Evolutionary conservation across 2,797 vertebrate genomes (phyloP).

Genomic region (Oreortyx pictus): DNA sequence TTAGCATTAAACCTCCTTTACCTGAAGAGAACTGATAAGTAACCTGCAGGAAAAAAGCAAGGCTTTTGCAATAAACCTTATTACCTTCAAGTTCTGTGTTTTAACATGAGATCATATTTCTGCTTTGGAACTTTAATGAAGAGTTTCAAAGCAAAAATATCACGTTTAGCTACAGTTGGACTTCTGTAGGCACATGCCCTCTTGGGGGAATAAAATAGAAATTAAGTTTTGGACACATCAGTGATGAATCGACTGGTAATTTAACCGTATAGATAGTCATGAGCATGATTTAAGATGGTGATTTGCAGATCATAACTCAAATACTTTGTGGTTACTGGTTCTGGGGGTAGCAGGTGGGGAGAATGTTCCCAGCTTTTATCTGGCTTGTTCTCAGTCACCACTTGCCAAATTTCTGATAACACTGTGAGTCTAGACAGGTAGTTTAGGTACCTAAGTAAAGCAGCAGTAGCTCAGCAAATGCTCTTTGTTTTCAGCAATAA

Average conservation of each 20-base stretch:
- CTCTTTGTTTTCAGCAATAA: neutral
- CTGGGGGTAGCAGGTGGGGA: neutral
- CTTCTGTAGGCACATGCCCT: neutral
- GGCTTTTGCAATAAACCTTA: no score
- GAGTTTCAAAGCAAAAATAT: neutral
- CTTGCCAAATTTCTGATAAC: neutral
- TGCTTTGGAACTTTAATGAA: neutral
- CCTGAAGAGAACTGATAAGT: neutral
- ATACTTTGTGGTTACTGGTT: neutral
- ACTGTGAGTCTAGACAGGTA: neutral
- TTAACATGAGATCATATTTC: neutral
- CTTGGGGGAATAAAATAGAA: fast-evolving
- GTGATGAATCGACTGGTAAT: neutral
- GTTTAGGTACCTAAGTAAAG: neutral
- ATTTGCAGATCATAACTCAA: neutral
- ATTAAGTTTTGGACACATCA: neutral
- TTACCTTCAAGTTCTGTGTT: no score
- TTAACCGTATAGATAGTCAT: neutral
- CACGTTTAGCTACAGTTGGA: neutral
- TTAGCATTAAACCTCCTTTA: neutral
- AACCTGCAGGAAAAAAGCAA: neutral
- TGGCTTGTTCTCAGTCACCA: neutral
- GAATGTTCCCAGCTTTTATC: neutral
- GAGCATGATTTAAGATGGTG: neutral
- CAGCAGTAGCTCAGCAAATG: neutral